These are phyloP conservation scores for Petrolisthes manimaculis DNA, from an alignment of 2,888 invertebrate genomes.

Conservation along the genomic window DNA sequence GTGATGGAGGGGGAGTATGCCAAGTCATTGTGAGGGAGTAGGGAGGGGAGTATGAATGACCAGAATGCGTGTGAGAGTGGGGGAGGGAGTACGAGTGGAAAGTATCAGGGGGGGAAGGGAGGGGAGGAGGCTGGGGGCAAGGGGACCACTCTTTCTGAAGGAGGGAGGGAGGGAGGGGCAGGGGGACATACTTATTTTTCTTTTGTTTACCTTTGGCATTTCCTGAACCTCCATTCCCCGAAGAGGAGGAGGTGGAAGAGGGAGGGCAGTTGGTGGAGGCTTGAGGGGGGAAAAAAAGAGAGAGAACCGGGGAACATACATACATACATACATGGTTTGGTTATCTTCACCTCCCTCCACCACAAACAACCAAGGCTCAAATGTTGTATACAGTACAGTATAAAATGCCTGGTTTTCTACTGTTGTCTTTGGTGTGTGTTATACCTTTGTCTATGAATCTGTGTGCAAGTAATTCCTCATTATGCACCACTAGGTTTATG, in stretches of 20 bases:
- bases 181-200: neutral
- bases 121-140: neutral
- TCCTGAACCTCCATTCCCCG: slow-evolving; percentile 57
- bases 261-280: slow-evolving; percentile 43
- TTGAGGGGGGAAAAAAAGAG: slow-evolving; percentile 40
- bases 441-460: too few relatives aligned
- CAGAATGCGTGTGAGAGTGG: neutral
- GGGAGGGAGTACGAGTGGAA: neutral
- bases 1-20: neutral
- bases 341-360: too few relatives aligned
- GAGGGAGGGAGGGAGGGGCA: neutral
- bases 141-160: neutral
- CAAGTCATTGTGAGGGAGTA: neutral
- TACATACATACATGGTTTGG: too few relatives aligned
- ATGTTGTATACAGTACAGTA: too few relatives aligned
- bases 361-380: too few relatives aligned
- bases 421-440: too few relatives aligned
- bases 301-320: neutral
- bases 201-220: slow-evolving; percentile 51
- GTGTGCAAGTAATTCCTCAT: too few relatives aligned
- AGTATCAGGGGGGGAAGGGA: neutral
- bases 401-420: too few relatives aligned
- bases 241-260: slow-evolving; percentile 50
- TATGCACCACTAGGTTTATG: too few relatives aligned
- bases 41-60: neutral